These are phyloP conservation scores for Pipistrellus kuhlii DNA, from an alignment of 2,797 vertebrate genomes.

Conservation along the genomic window DNA sequence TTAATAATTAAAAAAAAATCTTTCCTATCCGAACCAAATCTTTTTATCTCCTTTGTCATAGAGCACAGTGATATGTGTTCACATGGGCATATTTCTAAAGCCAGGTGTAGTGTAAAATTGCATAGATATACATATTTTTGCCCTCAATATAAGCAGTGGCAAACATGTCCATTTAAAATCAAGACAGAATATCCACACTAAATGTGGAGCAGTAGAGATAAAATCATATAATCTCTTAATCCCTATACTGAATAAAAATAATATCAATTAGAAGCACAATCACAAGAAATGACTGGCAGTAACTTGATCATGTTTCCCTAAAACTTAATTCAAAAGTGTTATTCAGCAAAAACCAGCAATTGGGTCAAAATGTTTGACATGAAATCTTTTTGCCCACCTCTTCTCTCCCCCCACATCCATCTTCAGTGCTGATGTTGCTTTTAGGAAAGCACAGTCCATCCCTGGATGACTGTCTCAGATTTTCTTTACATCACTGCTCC, in stretches of 20 bases:
- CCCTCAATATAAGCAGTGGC: not conserved
- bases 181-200: not conserved
- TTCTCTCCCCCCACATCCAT: rapidly evolving
- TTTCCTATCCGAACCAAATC: slow-evolving; percentile 4
- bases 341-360: not conserved
- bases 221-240: not conserved
- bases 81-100: slow-evolving; percentile 25
- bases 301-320: not conserved
- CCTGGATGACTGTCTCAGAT: not conserved
- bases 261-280: slow-evolving; percentile 15
- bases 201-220: not conserved
- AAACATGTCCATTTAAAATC: not conserved
- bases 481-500: not conserved
- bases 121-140: not conserved
- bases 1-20: not conserved
- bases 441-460: not conserved
- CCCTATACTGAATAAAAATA: not conserved
- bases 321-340: not conserved
- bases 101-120: not conserved
- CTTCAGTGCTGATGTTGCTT: not conserved
- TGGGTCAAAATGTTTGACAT: not conserved
- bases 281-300: not conserved
- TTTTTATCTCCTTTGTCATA: not conserved
- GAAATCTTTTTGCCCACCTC: not conserved
- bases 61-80: not conserved